Base-by-base conservation (phyloP, 2,888 invertebrate species). In the Melipona beecheii region DNA sequence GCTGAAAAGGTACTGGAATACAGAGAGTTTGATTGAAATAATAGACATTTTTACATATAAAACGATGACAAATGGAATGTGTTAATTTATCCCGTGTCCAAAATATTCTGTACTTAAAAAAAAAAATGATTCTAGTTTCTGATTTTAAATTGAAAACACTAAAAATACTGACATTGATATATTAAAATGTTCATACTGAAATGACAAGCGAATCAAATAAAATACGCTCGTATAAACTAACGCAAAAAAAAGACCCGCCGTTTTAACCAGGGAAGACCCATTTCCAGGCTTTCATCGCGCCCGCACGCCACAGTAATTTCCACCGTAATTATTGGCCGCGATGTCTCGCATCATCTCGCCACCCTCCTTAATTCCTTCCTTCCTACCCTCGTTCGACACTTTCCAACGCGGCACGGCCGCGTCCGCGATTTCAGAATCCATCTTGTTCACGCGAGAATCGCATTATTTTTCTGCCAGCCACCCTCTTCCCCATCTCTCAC, bases 371-470 rank as follows among this genome's bases (percentile, higher is more conserved):
- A 76, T 80, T 52, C 58, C 17, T 56, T 56, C 62, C 56, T 52
- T 49, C 54, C 52, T 75, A 21, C 54, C 56, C 15, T 49, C 36
- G 49, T 69, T 74, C 70, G 69, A 71, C 56, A 60, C 62, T 77
- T 70, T 74, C n/a, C 65, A 75, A 24, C 36, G 43, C 43, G 54
- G 27, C 60, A n/a, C 43, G 6, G 17, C 56, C 64, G 68, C 75
- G 43, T 62, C 15, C 56, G 21, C 76, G 72, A 74, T 87, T 75
- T 74, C 79, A 84, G 76, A 70, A 83, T 85, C 77, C 72, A 79
- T 78, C 75, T 64, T 49, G 62, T 85, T 79, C 89, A 88, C 88
- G 90, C 88, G 87, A 88, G 85, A 88, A 87, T 90, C 88, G 88
- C 88, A 87, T 89, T 89, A 89, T 86, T 86, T 87, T 82, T 78